Evolutionary conservation across 2,113 vertebrate species (phyloP).

Genomic region (Macquaria australasica): DNA sequence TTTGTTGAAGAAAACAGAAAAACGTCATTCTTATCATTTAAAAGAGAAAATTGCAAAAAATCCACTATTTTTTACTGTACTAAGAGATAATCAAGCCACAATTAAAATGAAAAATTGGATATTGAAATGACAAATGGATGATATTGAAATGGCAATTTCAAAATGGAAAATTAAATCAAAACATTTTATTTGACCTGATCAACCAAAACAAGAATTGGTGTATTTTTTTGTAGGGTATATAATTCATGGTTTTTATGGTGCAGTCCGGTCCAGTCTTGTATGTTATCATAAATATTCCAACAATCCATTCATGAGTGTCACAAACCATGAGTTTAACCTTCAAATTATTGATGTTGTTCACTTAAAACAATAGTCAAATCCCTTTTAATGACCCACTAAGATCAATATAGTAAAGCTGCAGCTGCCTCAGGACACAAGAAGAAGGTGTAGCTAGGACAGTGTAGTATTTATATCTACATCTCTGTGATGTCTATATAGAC

Average conservation of each 20-base stretch:
- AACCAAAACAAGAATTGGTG: neutral
- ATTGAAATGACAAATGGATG: neutral
- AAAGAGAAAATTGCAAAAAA: neutral
- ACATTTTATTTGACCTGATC: too few species aligned
- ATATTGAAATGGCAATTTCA: neutral
- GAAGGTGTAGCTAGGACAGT: constrained; percentile 45
- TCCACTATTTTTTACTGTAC: neutral
- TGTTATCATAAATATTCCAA: neutral
- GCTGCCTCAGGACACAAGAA: constrained; percentile 34
- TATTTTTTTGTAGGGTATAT: neutral
- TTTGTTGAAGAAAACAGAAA: neutral
- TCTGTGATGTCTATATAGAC: constrained; percentile 35
- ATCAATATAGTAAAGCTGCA: constrained; percentile 27
- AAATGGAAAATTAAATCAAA: too few species aligned
- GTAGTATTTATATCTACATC: constrained; percentile 65
- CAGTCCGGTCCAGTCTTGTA: neutral
- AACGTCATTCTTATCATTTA: neutral
- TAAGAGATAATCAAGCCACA: neutral
- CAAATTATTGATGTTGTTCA: neutral
- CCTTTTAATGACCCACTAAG: constrained; percentile 18
- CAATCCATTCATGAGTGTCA: neutral
- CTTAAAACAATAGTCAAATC: constrained; percentile 2
- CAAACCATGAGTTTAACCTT: constrained; percentile 8
- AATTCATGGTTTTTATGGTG: neutral
- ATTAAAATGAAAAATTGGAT: neutral